Base-by-base conservation (phyloP, 2,888 invertebrate species). In the Microplitis deprimator region DNA sequence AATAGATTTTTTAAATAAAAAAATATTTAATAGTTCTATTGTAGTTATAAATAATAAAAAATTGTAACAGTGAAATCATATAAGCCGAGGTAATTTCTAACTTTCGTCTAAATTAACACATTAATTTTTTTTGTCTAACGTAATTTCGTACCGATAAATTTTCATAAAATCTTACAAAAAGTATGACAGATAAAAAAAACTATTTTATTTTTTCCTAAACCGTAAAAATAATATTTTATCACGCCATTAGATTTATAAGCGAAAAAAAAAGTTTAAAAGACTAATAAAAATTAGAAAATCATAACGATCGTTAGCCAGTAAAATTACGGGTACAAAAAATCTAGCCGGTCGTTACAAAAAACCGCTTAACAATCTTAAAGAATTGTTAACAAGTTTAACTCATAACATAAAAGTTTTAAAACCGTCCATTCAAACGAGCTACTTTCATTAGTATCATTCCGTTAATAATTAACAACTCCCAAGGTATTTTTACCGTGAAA, bases 51-150 rank as follows among this genome's bases (percentile, higher is more conserved):
- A 10, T 10, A 10, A 41, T 10, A 50, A 50, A 50, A 50, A 10
- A 50, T 10, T 8, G 50, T 50, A 50, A 50, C 50, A 50, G 10
- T 10, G 13, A 10, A 50, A 50, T 50, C 13, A 50, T 50, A 50
- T 50, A 50, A 50, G 13, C 13, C 50, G 17, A 7, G 2, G 29
- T 64, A 16, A 20, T 16, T 20, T 38, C 29, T 29, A 8, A 38
- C 39, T 67, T 67, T 65, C 65, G 65, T 65, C 67, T 39, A 5
- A 6, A 67, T 67, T 13, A 67, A 67, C 29, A 39, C 39, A 67
- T 39, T 67, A 67, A 67, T 67, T 67, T 39, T 50, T 50, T 50
- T 50, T 29, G 4, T 3, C 29, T 3, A 29, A 4, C 29, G 29
- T 29, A 29, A 29, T 29, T 29, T 29, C 4, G 4, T 29, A 29